Evolutionary conservation across 2,113 vertebrate species (phyloP), one percentile per base, ranked within the genome.

Genomic region (Myocastor coypus): DNA sequence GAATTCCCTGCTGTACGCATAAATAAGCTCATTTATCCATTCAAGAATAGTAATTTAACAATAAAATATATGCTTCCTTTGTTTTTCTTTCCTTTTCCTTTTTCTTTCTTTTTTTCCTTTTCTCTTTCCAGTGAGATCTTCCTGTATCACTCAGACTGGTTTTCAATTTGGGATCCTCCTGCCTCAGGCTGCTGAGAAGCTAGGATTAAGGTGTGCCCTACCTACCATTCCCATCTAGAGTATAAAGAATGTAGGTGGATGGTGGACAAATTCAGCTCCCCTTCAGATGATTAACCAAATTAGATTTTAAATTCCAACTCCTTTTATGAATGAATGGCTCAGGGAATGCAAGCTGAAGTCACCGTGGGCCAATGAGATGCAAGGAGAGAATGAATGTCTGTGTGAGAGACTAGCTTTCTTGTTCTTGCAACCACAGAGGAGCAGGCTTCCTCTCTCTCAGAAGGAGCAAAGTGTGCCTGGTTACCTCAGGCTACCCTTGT

Each of bases 201-300:
- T 34, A 24, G 77, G 50, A 52, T 34, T 80, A 11, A 20, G 32
- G 8, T 55, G 17, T 55, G 32, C 2, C 1, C 50, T 30, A 55
- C 1, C 50, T 30, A 55, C 30, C 17, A 55, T 55, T 52, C 16
- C 50, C 30, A 34, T 16, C 30, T 63, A 42, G 57, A 40, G 24
- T 55, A 40, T 26, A 89, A 87, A 94, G 37, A 42, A 59, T 87
- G 87, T 71, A 64, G 52, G 14, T 42, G 7, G 30, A n/a, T 14
- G 68, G 30, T 61, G 7, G 42, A 83, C 46, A 59, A 82, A 86
- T 90, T 87, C 75, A 52, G 30, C 30, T 95, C 81, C 59, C 40
- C 37, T 94, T 90, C 12, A 85, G 71, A 55, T 89, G 87, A 83
- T 80, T 55, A 55, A 50, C 68, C 40, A 81, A 84, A 91, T 81